Base-by-base conservation (phyloP, 2,888 invertebrate genomes). In the Agonopterix subpropinquella region DNA sequence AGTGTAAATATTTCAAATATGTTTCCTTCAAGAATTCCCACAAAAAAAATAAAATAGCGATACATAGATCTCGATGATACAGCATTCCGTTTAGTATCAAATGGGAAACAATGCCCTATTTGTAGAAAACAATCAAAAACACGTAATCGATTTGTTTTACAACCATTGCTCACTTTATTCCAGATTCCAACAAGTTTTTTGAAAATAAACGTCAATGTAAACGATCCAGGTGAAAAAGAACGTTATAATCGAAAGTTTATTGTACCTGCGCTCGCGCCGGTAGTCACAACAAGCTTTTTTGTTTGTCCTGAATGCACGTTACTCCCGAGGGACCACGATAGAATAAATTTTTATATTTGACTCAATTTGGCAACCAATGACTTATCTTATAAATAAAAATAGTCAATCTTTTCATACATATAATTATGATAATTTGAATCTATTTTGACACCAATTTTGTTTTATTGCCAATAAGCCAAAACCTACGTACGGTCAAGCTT, bases 91-190 rank as follows among this genome's bases (percentile, higher is more conserved):
- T 67, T 70, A 68, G 57, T 64, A 55, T 65, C 61, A 67, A 68
- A 70, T 53, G 54, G 58, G 52, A 53, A 65, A 71, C 73, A 72
- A 72, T 69, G 56, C 62, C 55, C 62, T 65, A 68, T 66, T 66
- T 64, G 66, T 64, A 61, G 62, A 59, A 59, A 11, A 45, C 45
- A 36, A 47, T 46, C 46, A 47, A 49, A 41, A 42, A 48, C 54
- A 47, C 28, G 53, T 55, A n/a, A 45, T 11, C 9, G 5, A 41
- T 10, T 11, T 18, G 36, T 59, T 59, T 53, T 43, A 47, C 48
- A 57, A 58, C 59, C 67, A 71, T 64, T 63, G 56, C 65, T 43
- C 47, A 54, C 48, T 62, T 47, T 48, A 48, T 59, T 60, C 54
- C 51, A 47, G 53, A 47, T 48, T 45, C 55, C 55, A 49, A 54